A percentile compares a stretch with the other conserved stretches of the same genome.
Evolutionary conservation across 2,113 vertebrate genomes (phyloP).

Genomic region (Phainopepla nitens): DNA sequence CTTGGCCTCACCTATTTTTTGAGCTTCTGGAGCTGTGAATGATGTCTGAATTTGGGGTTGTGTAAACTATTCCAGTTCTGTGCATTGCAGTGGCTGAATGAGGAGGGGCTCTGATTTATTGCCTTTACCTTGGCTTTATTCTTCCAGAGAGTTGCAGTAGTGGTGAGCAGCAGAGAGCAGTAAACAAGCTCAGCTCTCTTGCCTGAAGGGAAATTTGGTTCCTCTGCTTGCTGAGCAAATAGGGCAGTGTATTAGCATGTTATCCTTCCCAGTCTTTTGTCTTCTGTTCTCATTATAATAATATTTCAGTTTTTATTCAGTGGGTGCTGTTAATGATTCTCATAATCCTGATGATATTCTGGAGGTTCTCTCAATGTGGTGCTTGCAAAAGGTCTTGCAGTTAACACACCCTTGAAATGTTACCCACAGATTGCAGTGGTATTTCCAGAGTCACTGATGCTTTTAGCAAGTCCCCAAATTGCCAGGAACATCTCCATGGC

Average conservation of each 20-base stretch:
- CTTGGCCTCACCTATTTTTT: not conserved
- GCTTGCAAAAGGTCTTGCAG: not conserved
- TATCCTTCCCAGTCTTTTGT: not conserved
- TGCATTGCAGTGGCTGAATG: not conserved
- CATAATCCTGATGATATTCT: not conserved
- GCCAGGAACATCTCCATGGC: not conserved
- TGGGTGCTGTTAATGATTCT: not conserved
- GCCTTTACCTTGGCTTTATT: not conserved
- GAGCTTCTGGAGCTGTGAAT: not conserved
- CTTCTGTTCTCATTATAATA: not conserved
- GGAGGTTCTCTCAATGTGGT: not conserved
- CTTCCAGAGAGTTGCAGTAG: not conserved
- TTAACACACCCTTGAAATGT: not conserved
- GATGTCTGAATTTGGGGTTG: not conserved
- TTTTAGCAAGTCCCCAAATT: not conserved
- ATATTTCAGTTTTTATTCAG: not conserved
- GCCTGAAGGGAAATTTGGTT: not conserved
- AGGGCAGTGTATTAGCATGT: not conserved
- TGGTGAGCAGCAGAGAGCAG: not conserved
- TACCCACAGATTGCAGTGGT: not conserved
- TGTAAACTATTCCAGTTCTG: accelerated
- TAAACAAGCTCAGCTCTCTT: not conserved
- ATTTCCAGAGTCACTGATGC: not conserved
- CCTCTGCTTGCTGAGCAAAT: not conserved
- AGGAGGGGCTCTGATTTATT: not conserved